These are phyloP conservation scores for Heliconius hewitsoni DNA, from an alignment of 1,140 invertebrate species.

Conservation along the genomic window DNA sequence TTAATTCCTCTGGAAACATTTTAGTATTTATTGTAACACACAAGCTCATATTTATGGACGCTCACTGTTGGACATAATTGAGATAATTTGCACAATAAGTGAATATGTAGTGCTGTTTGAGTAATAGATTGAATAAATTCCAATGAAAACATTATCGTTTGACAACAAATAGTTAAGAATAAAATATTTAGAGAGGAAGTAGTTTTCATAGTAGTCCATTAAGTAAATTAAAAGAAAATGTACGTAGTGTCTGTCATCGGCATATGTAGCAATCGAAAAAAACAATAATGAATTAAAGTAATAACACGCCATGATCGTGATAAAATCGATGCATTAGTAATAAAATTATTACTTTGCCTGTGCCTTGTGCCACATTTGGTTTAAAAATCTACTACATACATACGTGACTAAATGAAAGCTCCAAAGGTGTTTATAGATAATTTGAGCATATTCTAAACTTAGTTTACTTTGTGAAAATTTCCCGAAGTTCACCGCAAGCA, in stretches of 20 bases:
- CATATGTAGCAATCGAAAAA: not conserved
- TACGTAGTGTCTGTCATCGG: not conserved
- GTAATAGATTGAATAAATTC: not conserved
- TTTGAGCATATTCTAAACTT: not conserved
- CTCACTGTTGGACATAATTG: too few relatives aligned
- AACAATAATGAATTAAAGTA: conserved; percentile 17
- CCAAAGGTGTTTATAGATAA: not conserved
- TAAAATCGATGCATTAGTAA: not conserved
- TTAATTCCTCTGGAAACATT: too few relatives aligned
- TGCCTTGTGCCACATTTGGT: not conserved
- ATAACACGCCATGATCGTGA: not conserved
- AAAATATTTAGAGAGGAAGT: conserved; percentile 28
- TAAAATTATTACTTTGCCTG: too few relatives aligned
- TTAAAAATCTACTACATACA: too few relatives aligned
- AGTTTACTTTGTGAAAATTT: not conserved
- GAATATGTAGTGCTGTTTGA: not conserved
- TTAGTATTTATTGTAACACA: too few relatives aligned
- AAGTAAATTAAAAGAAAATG: conserved; percentile 51
- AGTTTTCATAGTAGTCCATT: conserved; percentile 49
- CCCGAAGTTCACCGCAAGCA: not conserved
- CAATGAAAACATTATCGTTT: too few relatives aligned
- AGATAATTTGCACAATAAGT: too few relatives aligned
- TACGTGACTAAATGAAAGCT: not conserved
- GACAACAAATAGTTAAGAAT: not conserved
- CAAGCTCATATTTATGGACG: too few relatives aligned